Conservation (phyloP, 2,888 invertebrate species). For the Tenthredo livida region DNA sequence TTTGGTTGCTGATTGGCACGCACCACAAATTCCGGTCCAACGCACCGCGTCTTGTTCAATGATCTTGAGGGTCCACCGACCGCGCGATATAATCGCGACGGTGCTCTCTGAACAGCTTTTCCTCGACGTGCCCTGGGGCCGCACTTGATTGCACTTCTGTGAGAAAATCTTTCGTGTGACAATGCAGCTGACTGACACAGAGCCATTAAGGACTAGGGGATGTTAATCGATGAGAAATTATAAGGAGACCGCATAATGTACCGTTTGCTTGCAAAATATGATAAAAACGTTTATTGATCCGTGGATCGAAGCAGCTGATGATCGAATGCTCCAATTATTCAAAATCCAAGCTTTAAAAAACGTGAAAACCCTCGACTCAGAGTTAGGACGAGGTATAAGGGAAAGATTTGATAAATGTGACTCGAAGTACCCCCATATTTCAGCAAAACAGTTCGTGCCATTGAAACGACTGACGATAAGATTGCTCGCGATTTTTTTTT, state of each 20-base stretch:
- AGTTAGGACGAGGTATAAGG: neutral
- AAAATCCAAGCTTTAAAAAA: neutral
- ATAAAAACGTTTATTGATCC: neutral
- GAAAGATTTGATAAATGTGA: neutral
- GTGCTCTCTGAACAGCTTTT: slow-evolving; percentile 86
- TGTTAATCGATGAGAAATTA: neutral
- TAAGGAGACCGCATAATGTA: neutral
- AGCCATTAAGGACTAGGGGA: neutral
- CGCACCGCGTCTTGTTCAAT: slow-evolving; percentile 78
- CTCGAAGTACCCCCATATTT: neutral
- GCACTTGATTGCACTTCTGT: slow-evolving; percentile 66
- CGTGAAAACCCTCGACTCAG: neutral
- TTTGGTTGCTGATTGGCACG: slow-evolving; percentile 84
- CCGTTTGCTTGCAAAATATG: neutral
- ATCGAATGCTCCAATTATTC: neutral
- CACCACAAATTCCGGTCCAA: slow-evolving; percentile 89
- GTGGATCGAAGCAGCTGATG: neutral
- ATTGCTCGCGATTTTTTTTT: neutral
- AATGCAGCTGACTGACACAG: neutral
- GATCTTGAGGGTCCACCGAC: slow-evolving; percentile 79
- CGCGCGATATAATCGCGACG: slow-evolving; percentile 85
- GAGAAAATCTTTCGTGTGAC: neutral
- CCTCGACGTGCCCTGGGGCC: slow-evolving; percentile 78
- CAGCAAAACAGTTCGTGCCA: neutral
- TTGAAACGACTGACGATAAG: neutral